Evolutionary conservation across 2,888 invertebrate species (phyloP).

Genomic region (Drosophila cracens): DNA sequence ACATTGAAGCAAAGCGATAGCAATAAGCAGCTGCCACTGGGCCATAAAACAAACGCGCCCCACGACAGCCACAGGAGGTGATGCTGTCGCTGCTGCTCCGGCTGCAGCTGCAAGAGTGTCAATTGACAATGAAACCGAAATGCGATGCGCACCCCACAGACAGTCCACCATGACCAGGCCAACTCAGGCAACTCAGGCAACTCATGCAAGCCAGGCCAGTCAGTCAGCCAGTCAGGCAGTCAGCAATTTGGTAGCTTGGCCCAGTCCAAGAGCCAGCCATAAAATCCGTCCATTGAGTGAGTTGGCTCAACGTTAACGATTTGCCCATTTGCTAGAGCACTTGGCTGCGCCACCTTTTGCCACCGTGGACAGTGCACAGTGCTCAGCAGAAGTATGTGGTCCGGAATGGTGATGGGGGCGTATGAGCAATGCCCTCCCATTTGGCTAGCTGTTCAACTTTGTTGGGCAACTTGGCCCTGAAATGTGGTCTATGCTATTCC

Average conservation of each 20-base stretch:
- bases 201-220: slow-evolving; percentile 6
- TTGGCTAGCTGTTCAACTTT: slow-evolving; percentile 53
- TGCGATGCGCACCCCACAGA: slow-evolving; percentile 39
- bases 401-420: slow-evolving; percentile 24
- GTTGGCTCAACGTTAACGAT: slow-evolving; percentile 70
- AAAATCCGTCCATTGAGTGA: slow-evolving; percentile 57
- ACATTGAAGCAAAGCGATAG: slow-evolving; percentile 77
- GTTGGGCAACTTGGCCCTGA: slow-evolving; percentile 42
- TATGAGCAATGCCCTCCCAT: slow-evolving; percentile 61
- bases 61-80: slow-evolving; percentile 16
- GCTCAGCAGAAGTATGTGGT: not conserved
- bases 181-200: not conserved
- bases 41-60: slow-evolving; percentile 70
- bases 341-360: slow-evolving; percentile 63
- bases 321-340: slow-evolving; percentile 73
- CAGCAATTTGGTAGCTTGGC: slow-evolving; percentile 14
- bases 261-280: slow-evolving; percentile 28
- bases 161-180: slow-evolving; percentile 4
- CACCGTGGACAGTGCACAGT: not conserved
- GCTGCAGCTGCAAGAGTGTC: slow-evolving; percentile 65
- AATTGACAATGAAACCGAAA: slow-evolving; percentile 79
- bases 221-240: slow-evolving; percentile 3
- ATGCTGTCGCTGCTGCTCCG: not conserved
- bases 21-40: slow-evolving; percentile 73
- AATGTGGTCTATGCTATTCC: slow-evolving; percentile 27